These are phyloP conservation scores for Dinocampus coccinellae DNA, from an alignment of 2,888 invertebrate genomes.

Conservation along the genomic window DNA sequence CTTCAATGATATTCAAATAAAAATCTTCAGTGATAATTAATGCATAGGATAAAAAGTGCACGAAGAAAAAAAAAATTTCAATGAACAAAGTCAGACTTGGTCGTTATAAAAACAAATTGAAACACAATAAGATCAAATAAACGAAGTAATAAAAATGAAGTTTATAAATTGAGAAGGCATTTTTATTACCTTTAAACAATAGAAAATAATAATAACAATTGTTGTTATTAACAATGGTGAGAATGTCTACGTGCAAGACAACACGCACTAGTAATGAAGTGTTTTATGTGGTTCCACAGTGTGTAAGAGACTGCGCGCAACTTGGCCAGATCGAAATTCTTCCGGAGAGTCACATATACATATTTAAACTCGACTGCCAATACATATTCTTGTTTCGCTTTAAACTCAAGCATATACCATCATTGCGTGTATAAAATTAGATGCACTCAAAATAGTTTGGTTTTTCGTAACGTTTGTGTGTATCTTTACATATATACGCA, in stretches of 20 bases:
- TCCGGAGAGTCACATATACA: constrained; percentile 22
- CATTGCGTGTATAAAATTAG: constrained; percentile 67
- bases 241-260: not conserved
- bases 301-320: constrained; percentile 64
- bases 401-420: constrained; percentile 57
- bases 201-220: not conserved
- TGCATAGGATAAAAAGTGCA: too few relatives aligned
- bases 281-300: constrained; percentile 58
- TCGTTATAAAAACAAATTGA: too few relatives aligned
- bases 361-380: constrained; percentile 4
- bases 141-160: too few relatives aligned
- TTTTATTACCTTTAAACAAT: not conserved
- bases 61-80: too few relatives aligned
- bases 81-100: too few relatives aligned
- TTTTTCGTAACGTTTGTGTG: constrained; percentile 52
- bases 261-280: constrained; percentile 40
- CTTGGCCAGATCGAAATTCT: constrained; percentile 41
- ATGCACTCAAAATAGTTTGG: constrained; percentile 64
- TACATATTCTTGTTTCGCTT: constrained; percentile 27
- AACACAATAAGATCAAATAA: too few relatives aligned
- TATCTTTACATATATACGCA: not conserved
- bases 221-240: not conserved
- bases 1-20: too few relatives aligned
- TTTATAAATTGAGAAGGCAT: too few relatives aligned
- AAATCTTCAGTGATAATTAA: too few relatives aligned